These are phyloP conservation scores for Cantharis flavilabris DNA, from an alignment of 2,888 invertebrate genomes.

Conservation along the genomic window DNA sequence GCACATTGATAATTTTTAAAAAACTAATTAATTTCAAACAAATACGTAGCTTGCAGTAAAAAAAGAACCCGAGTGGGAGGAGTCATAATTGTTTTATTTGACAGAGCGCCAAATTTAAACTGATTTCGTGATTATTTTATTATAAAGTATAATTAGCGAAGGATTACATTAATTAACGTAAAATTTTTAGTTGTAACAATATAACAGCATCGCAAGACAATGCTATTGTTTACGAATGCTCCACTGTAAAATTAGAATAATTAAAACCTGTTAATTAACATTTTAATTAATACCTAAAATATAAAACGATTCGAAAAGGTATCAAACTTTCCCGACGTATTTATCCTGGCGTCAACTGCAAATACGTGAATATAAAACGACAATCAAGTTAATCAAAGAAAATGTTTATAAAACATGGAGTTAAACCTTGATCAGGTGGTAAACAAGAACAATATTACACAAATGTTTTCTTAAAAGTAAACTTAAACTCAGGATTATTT, in stretches of 20 bases:
- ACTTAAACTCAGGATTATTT: background rate
- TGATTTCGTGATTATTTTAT: background rate
- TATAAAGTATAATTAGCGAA: background rate
- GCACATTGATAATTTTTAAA: background rate
- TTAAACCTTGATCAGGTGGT: conserved; percentile 13
- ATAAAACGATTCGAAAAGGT: background rate
- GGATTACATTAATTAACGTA: background rate
- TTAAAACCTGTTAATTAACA: background rate
- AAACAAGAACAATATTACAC: conserved; percentile 11
- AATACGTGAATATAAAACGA: background rate
- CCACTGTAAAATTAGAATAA: background rate
- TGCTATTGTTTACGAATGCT: background rate
- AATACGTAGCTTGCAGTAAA: background rate
- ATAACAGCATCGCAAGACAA: background rate
- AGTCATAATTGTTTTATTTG: background rate
- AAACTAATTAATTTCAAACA: background rate
- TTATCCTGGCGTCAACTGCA: background rate
- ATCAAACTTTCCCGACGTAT: background rate
- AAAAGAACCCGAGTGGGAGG: background rate
- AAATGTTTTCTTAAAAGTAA: conserved; percentile 22
- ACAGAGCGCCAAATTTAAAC: background rate
- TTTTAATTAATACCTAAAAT: background rate
- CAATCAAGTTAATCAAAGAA: background rate
- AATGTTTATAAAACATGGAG: background rate
- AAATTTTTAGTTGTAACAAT: background rate